Evolutionary conservation across 2,113 vertebrate species (phyloP).

Genomic region (Corythornis madagascariensis): DNA sequence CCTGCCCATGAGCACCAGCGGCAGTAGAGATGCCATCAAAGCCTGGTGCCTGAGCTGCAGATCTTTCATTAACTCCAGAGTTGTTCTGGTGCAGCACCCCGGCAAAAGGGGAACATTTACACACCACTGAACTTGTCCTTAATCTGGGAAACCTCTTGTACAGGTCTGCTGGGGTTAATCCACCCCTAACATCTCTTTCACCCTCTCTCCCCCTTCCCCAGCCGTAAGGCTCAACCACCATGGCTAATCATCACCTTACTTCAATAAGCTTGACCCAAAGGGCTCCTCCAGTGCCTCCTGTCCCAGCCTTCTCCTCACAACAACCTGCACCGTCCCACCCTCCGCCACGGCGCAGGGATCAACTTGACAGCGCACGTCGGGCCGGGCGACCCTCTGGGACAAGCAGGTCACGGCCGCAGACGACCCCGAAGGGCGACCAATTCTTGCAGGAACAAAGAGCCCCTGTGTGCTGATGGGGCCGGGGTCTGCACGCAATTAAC

Average conservation of each 20-base stretch:
- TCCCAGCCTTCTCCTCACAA: neutral
- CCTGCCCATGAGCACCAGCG: rapidly evolving
- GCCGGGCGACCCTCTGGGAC: neutral
- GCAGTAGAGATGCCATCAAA: neutral
- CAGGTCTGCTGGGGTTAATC: conserved; percentile 43
- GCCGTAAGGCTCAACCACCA: neutral
- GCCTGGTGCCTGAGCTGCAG: neutral
- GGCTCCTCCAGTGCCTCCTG: neutral
- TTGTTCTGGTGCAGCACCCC: neutral
- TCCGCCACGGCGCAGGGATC: neutral
- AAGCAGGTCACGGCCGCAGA: neutral
- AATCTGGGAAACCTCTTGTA: conserved; percentile 43
- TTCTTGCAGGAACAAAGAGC: conserved; percentile 55
- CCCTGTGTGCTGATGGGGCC: neutral
- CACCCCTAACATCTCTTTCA: conserved; percentile 30
- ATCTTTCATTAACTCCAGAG: neutral
- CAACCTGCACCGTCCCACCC: neutral
- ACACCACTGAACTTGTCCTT: conserved; percentile 22
- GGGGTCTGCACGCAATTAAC: conserved; percentile 59
- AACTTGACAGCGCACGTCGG: neutral
- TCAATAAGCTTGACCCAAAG: neutral
- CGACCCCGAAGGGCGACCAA: conserved; percentile 43
- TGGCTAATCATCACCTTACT: conserved; percentile 28
- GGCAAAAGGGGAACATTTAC: neutral
- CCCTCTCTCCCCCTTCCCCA: neutral